phyloP scores from a whole-genome alignment of 2,113 vertebrate genomes.

The Macquaria australasica region DNA sequence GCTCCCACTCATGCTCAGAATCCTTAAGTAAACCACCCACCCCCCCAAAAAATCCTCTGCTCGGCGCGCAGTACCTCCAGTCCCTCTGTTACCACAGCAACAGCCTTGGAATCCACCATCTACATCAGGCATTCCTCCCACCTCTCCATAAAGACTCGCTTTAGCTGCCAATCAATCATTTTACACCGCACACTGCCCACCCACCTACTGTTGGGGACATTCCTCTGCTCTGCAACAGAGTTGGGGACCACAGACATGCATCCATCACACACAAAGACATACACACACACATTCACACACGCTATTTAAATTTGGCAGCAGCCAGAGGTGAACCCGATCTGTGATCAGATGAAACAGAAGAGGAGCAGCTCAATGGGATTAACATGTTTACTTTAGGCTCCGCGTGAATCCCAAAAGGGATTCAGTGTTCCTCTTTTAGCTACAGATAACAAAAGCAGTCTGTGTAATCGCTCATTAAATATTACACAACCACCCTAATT shows the following conservation, averaged over 20 bases:
- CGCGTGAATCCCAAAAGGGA: constrained; percentile 53
- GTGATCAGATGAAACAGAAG: constrained; percentile 67
- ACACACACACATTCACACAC: constrained; percentile 19
- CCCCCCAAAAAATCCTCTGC: constrained; percentile 71
- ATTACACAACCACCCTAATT: constrained; percentile 70
- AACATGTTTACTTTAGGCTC: constrained; percentile 71
- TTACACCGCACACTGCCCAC: constrained; percentile 77
- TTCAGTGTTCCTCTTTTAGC: constrained; percentile 57
- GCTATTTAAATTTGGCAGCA: constrained; percentile 59
- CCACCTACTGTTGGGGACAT: constrained; percentile 76
- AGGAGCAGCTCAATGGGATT: constrained; percentile 65
- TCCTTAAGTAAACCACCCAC: constrained; percentile 83
- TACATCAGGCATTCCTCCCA: constrained; percentile 81
- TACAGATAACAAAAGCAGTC: constrained; percentile 63
- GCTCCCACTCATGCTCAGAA: constrained; percentile 83
- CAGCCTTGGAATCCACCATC: constrained; percentile 86
- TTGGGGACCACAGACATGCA: constrained; percentile 23
- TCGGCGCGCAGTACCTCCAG: constrained; percentile 75
- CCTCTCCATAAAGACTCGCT: constrained; percentile 80
- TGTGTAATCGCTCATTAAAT: constrained; percentile 65
- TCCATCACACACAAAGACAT: neutral
- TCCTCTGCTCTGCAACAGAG: constrained; percentile 61
- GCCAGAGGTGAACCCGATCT: constrained; percentile 58
- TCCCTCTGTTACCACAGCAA: constrained; percentile 88
- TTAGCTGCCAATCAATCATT: constrained; percentile 84